Evolutionary conservation across 1,140 invertebrate genomes (phyloP).

Genomic region (Nasonia giraulti): DNA sequence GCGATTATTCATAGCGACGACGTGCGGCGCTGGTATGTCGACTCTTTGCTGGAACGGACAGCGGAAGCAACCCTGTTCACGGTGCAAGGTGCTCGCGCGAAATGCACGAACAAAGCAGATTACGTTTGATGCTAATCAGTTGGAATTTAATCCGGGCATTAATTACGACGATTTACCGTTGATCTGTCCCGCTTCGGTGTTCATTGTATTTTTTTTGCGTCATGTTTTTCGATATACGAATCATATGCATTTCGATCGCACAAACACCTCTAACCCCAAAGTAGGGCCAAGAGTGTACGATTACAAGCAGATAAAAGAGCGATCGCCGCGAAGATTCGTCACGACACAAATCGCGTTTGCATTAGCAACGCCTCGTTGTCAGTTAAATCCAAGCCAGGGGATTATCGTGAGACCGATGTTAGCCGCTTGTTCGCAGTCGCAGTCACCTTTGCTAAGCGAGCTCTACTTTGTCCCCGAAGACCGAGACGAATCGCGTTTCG

Average conservation of each 20-base stretch:
- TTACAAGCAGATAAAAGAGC: constrained; percentile 22
- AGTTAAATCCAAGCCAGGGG: constrained; percentile 52
- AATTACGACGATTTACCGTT: too few species aligned
- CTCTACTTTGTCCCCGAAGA: constrained; percentile 57
- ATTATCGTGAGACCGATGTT: constrained; percentile 71
- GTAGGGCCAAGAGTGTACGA: background rate
- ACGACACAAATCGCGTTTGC: constrained; percentile 8
- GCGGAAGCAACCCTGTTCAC: background rate
- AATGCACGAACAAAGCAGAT: constrained; percentile 30
- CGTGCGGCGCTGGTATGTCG: background rate
- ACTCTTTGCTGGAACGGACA: background rate
- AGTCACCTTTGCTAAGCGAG: constrained; percentile 64
- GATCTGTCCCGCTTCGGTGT: background rate
- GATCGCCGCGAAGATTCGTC: constrained; percentile 26
- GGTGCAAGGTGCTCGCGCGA: background rate
- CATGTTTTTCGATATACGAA: background rate
- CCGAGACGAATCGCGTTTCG: constrained; percentile 65
- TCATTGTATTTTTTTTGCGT: background rate
- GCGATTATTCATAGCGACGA: constrained; percentile 35
- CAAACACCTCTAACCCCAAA: background rate
- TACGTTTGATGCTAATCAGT: background rate
- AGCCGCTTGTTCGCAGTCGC: constrained; percentile 71
- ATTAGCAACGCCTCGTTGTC: constrained; percentile 61
- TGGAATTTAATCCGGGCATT: too few species aligned
- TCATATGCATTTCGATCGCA: background rate